Base-by-base conservation (phyloP, 1,140 invertebrate genomes). In the Caerostris extrusa region DNA sequence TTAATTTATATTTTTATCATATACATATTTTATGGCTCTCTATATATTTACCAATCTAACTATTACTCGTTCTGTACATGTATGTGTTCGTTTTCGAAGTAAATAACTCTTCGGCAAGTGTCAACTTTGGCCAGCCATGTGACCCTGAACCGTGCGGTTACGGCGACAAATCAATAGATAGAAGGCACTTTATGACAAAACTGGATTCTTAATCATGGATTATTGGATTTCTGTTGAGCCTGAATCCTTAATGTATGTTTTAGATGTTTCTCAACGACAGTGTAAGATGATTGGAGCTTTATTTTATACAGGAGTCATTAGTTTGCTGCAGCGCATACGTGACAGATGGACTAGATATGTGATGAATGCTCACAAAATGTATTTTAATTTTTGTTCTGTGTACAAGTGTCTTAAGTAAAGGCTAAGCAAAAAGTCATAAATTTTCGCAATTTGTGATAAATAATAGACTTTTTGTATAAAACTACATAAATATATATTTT, bases 161-260 rank as follows among this genome's bases (percentile, higher is more conserved):
- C 14, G 34, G 50, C 86, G 86, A 88, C 86, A 88, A 64, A 88
- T 88, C 86, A 88, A 88, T 88, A 88, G 53, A 19, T 64, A 8
- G 53, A 60, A 19, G n/a, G 58, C 53, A 53, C 64, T 88, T 88
- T 61, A 53, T 88, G 60, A 64, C 86, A 64, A 67, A 64, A 88
- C 50, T 34, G 7, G n/a, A 57, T 77, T 57, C 58, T 88, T 64
- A 83, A 64, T 67, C 86, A 64, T 55, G 61, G 86, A 88, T 88
- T 88, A 64, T 67, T 88, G 86, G 86, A 19, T 88, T 88, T 50
- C 19, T 17, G 82, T 83, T 55, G 3, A 5, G 7, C 56, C 2
- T 58, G 17, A 57, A 56, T 55, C 14, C 57, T 7, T 19, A 57
- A 58, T 83, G 82, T 17, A 56, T 83, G 17, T 83, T 56, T 83